Base-by-base conservation (phyloP, 2,797 vertebrate genomes). In the Esox masquinongy region DNA sequence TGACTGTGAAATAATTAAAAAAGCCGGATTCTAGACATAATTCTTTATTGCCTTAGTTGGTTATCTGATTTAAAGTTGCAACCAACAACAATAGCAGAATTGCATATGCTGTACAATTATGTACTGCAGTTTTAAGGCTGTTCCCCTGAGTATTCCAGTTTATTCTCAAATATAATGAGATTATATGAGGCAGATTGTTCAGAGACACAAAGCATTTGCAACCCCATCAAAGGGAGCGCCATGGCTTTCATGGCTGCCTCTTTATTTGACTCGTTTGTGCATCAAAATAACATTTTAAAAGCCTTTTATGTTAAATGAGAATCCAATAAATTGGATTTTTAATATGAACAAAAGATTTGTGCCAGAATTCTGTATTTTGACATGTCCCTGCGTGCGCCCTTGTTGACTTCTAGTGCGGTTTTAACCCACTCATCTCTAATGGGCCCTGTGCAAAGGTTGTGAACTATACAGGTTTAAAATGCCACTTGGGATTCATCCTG, bases 51-150 rank as follows among this genome's bases (percentile, higher is more conserved):
- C 16, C 29, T 19, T 43, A 17, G n/a, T 36, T n/a, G 17, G 34
- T 43, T 22, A 43, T 68, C 67, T n/a, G 67, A 68, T 43, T 68
- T 68, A 68, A 31, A 51, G 49, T 53, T 53, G 49, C 50, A 9
- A 26, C 50, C 29, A 68, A 68, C 2, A 9, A 68, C 66, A 0
- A 16, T 29, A n/a, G 53, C 47, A 22, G 49, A 50, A 68, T 67
- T 56, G 74, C 49, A 61, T 43, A 47, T 9, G 51, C 50, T 19
- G 47, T 43, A 31, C 68, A 76, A 61, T 70, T n/a, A 75, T 26
- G 61, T 85, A 82, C 81, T 77, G 75, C 79, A 79, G 81, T 83
- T 81, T 75, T 12, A 39, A 29, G 36, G 24, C 76, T 79, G 77
- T 43, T 77, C 79, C 77, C 80, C 81, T 68, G 34, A 74, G 72